These are phyloP conservation scores for Triops longicaudatus DNA, from an alignment of 1,140 invertebrate genomes.

Conservation along the genomic window DNA sequence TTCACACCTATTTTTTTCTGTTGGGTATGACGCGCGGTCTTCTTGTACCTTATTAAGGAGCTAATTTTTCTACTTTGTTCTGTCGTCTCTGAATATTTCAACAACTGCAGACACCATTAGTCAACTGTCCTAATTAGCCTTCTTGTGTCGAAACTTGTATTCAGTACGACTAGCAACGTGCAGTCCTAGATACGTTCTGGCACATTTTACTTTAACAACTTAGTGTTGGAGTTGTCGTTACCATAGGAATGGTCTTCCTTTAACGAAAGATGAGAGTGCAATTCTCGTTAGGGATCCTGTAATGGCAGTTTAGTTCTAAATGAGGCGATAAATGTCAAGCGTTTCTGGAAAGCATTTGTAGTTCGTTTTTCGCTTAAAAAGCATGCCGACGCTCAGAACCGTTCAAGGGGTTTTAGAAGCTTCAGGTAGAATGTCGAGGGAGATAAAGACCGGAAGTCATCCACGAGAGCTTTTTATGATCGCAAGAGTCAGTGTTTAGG, in stretches of 20 bases:
- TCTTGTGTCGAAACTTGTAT: not conserved
- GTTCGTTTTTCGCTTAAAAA: not conserved
- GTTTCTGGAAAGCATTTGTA: not conserved
- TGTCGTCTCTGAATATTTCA: not conserved
- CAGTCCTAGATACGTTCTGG: not conserved
- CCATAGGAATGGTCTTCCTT: not conserved
- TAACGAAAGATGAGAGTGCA: not conserved
- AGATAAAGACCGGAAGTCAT: conserved; percentile 6
- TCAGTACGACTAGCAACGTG: not conserved
- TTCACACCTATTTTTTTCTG: not conserved
- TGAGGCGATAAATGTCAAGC: not conserved
- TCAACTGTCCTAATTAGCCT: not conserved
- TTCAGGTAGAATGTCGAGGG: not conserved
- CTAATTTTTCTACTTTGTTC: not conserved
- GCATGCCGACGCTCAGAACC: not conserved
- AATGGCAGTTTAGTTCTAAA: not conserved
- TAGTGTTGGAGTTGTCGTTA: not conserved
- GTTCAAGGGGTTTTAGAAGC: not conserved
- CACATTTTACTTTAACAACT: not conserved
- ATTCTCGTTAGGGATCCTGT: not conserved
- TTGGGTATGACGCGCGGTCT: not conserved
- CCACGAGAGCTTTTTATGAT: conserved; percentile 6
- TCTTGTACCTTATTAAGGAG: not conserved
- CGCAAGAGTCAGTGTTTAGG: not conserved
- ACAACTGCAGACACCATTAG: not conserved